Percentiles rank a stretch among this genome's conserved stretches.
Conservation (phyloP, 2,113 vertebrate genomes). For the Cinclus cinclus region DNA sequence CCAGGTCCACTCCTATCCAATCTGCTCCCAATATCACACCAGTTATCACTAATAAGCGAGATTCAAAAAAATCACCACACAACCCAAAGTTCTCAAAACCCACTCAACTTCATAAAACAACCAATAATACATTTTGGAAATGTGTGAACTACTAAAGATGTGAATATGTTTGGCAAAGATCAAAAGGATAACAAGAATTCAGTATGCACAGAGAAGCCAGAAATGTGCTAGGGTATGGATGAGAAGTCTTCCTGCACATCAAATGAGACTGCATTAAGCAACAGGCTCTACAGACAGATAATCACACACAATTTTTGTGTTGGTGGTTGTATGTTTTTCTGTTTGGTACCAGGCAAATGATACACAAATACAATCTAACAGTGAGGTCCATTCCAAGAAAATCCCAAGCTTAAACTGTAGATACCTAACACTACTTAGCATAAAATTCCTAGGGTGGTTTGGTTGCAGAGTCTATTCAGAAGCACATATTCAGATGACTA, state of each 20-base stretch:
- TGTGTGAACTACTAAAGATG: slow-evolving; percentile 50
- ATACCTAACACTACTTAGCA: not conserved
- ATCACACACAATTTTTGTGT: slow-evolving; percentile 38
- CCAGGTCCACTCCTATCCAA: slow-evolving; percentile 17
- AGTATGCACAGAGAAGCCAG: slow-evolving; percentile 58
- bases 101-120: not conserved
- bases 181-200: slow-evolving; percentile 65
- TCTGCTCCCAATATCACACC: slow-evolving; percentile 37
- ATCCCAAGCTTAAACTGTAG: not conserved
- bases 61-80: slow-evolving; percentile 23
- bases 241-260: slow-evolving; percentile 54
- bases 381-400: not conserved
- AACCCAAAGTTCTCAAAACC: slow-evolving; percentile 17
- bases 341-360: slow-evolving; percentile 38
- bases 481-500: not conserved
- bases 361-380: slow-evolving; percentile 22
- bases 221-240: slow-evolving; percentile 41
- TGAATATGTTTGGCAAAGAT: slow-evolving; percentile 65
- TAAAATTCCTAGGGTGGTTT: not conserved
- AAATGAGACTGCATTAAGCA: slow-evolving; percentile 45
- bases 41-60: slow-evolving; percentile 15
- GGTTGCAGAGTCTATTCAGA: not conserved
- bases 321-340: slow-evolving; percentile 38
- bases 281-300: slow-evolving; percentile 38
- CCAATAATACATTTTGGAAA: slow-evolving; percentile 63